Base-by-base conservation (phyloP, 92 coral and sea anemone species). In the Epizoanthus ramosus region DNA sequence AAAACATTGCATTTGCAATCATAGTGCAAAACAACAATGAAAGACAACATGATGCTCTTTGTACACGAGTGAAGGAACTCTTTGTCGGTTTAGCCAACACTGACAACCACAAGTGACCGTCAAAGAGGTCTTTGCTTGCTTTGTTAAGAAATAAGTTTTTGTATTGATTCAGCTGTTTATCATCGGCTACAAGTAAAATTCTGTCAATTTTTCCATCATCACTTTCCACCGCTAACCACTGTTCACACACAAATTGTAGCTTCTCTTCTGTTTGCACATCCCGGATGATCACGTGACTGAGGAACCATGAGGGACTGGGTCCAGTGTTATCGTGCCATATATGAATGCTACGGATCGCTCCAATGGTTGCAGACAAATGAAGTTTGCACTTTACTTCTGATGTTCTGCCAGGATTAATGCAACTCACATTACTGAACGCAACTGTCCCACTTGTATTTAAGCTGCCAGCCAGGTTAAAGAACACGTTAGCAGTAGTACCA, bases 1-100 rank as follows among this genome's bases (percentile, higher is more conserved):
- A 95, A 57, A 95, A 95, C 98, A 95, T 95, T 17, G 98, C 97
- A 73, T 90, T 95, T 54, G 97, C 58, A 73, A 95, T 92, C 98
- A 95, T 95, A 28, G 95, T 89, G 39, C 93, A 89, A 58, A 92
- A 93, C 5, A 95, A 79, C 89, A 95, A 85, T 22, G 97, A 95
- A 74, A 95, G 41, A 64, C 95, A 91, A 60, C 97, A 95, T 16
- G 97, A 93, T 5, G 89, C 85, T 13, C 98, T 92, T 77, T 95
- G 98, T 8, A 95, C 93, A 13, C 98, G 98, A 14, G 98, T 88
- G 41, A 95, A 95, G 52, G 76, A 85, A 57, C 95, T 95, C 14
- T 85, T 77, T 9, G 97, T 89, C 43, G 98, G 97, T 71, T 93
- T 95, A 23, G 92, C 91, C 57, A 89, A 85, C 19, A 95, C 97